Evolutionary conservation across 1,140 invertebrate genomes (phyloP), one percentile per base, ranked within the genome.

Genomic region (Drosophila albomicans): DNA sequence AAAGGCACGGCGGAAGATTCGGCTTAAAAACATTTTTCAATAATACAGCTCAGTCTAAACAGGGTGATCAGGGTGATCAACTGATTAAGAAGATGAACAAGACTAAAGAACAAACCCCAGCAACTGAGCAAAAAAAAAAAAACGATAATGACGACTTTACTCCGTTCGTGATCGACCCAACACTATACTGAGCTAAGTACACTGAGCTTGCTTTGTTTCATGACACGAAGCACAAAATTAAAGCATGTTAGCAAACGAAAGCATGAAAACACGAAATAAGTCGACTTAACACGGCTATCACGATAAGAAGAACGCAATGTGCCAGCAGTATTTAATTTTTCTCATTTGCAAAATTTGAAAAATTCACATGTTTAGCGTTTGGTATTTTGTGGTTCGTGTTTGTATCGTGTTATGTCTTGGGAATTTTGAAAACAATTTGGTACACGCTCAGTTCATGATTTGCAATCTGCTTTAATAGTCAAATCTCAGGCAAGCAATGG

Each of bases 401-500:
- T 35, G 28, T 11, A 11, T 28, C 49, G 20, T 52, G 49, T 52
- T 52, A 30, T 30, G n/a, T 13, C 25, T 6, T 5, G 5, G 20
- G 3, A 4, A 25, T 25, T 25, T 25, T 25, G 20, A 25, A 52
- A 28, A 13, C 5, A 28, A 30, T 15, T 54, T 54, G 51, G 51
- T 6, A 15, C 5, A 54, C n/a, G 51, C 51, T 54, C 51, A 54
- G 51, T 13, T 52, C 51, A 35, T 54, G 51, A 54, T 54, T 54
- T 54, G 51, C 1, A 30, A 54, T 54, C 51, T 38, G 30, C 3
- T 54, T 13, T 13, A 3, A 54, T 15, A 30, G 51, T 8, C n/a
- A 35, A 54, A 54, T 35, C 51, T 52, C 49, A n/a, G 49, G 30
- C 7, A 25, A 57, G n/a, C 32, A n/a, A 20, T 20, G 15, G 7